A percentile compares a stretch with the other conserved stretches of the same genome.
These are phyloP conservation scores for Hypomesus transpacificus DNA, from an alignment of 2,113 vertebrate species.

Conservation along the genomic window DNA sequence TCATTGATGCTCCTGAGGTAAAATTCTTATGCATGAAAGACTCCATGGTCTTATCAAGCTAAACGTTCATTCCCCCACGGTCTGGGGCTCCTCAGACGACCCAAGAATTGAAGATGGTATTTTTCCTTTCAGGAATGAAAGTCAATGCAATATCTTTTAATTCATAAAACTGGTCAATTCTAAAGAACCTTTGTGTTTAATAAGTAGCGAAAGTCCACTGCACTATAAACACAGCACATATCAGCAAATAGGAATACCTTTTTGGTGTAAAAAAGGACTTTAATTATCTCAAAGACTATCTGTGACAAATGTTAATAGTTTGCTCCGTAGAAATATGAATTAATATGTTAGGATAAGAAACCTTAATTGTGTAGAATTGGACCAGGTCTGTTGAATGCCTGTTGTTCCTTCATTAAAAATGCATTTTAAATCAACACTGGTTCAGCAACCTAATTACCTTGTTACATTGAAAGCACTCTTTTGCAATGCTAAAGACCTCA, in stretches of 20 bases:
- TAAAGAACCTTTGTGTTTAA: too few species aligned
- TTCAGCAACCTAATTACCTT: slow-evolving; percentile 1
- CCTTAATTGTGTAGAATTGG: slow-evolving; percentile 3
- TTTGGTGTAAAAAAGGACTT: neutral
- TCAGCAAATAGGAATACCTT: neutral
- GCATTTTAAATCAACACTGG: slow-evolving; percentile 23
- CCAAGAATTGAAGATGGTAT: neutral
- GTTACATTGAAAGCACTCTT: neutral
- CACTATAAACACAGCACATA: too few species aligned
- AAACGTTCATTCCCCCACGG: neutral
- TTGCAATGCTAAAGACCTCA: neutral
- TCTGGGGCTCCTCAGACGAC: neutral
- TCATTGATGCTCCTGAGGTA: neutral
- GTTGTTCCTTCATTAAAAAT: slow-evolving; percentile 19
- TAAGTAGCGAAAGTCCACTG: too few species aligned
- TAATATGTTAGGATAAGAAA: neutral
- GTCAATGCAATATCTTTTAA: neutral
- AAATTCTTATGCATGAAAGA: neutral
- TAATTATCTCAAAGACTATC: neutral
- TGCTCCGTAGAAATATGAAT: neutral
- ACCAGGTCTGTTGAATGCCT: slow-evolving; percentile 13
- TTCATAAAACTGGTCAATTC: neutral
- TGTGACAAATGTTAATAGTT: neutral
- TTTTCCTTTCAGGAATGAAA: neutral
- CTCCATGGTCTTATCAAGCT: neutral